Conservation (phyloP, 2,113 vertebrate species). For the Empidonax alnorum region DNA sequence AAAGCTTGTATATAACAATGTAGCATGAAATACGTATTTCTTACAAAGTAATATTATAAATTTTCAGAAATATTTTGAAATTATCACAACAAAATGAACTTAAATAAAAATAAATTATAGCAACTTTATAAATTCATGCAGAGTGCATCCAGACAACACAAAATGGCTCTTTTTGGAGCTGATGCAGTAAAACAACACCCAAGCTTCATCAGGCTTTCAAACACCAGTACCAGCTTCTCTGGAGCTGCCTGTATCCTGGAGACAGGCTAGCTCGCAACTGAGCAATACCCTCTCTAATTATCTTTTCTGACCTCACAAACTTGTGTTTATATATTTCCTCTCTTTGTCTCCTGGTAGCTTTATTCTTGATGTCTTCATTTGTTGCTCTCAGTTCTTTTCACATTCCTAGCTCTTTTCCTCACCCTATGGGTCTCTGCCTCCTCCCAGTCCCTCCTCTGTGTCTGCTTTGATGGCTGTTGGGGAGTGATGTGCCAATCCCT, state of each 20-base stretch:
- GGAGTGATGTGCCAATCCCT: background rate
- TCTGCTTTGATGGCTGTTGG: rapidly evolving
- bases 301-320: background rate
- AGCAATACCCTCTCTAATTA: background rate
- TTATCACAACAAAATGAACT: background rate
- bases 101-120: background rate
- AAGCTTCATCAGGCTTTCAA: background rate
- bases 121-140: background rate
- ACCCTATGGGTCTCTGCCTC: background rate
- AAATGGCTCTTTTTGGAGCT: background rate
- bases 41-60: background rate
- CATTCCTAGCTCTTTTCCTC: background rate
- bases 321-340: background rate
- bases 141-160: background rate
- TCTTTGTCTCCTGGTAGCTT: background rate
- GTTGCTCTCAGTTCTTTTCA: background rate
- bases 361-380: background rate
- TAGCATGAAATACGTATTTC: background rate
- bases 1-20: background rate
- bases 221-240: background rate
- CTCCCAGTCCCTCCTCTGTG: background rate
- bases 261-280: background rate
- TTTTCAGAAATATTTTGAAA: background rate
- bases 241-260: background rate
- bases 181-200: background rate